Percentiles rank a stretch among this genome's conserved stretches.
phyloP scores from a whole-genome alignment of 2,888 invertebrate genomes.

The Antheraea assamensis region DNA sequence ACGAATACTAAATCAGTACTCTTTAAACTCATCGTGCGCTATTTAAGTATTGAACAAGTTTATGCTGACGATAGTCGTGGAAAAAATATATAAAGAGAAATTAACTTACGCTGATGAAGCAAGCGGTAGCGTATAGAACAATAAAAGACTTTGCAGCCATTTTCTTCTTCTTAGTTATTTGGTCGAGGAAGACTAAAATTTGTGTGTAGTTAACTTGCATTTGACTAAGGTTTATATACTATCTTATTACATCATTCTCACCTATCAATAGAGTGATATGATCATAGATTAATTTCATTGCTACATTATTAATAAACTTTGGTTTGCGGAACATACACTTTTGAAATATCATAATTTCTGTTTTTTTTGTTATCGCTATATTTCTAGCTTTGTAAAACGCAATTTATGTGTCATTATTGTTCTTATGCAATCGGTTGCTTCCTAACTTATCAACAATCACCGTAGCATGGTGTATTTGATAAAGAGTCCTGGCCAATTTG shows the following conservation, averaged over 20 bases:
- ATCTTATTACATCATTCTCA: slow-evolving; percentile 17
- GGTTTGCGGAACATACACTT: slow-evolving; percentile 13
- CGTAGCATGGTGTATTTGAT: too few relatives aligned
- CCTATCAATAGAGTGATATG: slow-evolving; percentile 5
- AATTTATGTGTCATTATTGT: neutral
- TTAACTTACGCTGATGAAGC: slow-evolving; percentile 24
- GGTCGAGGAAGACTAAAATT: neutral
- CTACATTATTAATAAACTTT: slow-evolving; percentile 12
- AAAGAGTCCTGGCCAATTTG: too few relatives aligned
- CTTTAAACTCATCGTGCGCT: too few relatives aligned
- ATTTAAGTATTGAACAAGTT: neutral
- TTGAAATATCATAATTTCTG: neutral
- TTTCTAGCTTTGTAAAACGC: neutral
- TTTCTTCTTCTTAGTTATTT: slow-evolving; percentile 18
- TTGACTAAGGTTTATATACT: slow-evolving; percentile 26
- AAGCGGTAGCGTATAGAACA: slow-evolving; percentile 22
- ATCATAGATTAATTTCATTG: slow-evolving; percentile 4
- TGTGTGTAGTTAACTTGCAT: neutral
- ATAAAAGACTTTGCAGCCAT: slow-evolving; percentile 30
- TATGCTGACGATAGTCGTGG: neutral
- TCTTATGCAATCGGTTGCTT: neutral
- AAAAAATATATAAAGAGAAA: neutral
- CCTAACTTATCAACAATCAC: too few relatives aligned
- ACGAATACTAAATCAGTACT: too few relatives aligned
- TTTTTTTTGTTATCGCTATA: neutral